These are phyloP conservation scores for Euura lappo DNA, from an alignment of 1,140 invertebrate genomes.

Conservation along the genomic window DNA sequence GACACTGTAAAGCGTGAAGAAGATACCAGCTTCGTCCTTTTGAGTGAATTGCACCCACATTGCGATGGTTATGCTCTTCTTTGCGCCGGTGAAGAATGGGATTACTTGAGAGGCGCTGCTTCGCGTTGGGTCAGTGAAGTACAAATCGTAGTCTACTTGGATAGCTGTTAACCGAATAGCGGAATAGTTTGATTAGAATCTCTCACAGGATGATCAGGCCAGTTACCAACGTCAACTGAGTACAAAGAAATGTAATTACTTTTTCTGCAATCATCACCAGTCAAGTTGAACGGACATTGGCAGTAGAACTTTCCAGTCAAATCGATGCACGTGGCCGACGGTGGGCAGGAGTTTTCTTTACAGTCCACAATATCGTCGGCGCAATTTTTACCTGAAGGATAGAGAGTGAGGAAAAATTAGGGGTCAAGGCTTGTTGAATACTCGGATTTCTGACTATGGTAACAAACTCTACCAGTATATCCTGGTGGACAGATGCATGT, in stretches of 20 bases:
- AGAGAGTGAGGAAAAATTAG: neutral
- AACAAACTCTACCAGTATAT: constrained; percentile 66
- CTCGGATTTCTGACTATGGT: constrained; percentile 10
- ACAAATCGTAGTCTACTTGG: constrained; percentile 94
- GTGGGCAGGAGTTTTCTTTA: constrained; percentile 92
- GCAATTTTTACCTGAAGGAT: constrained; percentile 76
- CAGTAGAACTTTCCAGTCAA: constrained; percentile 92
- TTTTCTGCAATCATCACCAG: constrained; percentile 95
- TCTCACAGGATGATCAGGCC: neutral
- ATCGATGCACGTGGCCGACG: constrained; percentile 93
- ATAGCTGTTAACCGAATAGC: constrained; percentile 71
- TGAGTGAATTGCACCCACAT: constrained; percentile 96
- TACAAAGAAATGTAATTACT: constrained; percentile 62
- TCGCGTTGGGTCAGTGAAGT: constrained; percentile 88
- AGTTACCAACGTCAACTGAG: too few relatives aligned
- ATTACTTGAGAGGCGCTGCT: constrained; percentile 89
- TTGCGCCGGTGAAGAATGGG: constrained; percentile 82
- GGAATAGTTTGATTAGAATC: constrained; percentile 6
- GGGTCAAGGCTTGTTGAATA: neutral
- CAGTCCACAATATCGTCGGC: constrained; percentile 93
- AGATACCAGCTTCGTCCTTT: constrained; percentile 87
- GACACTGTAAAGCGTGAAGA: constrained; percentile 92
- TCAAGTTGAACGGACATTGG: constrained; percentile 95
- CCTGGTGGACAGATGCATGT: constrained; percentile 86
- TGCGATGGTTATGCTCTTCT: constrained; percentile 84